A percentile compares a stretch with the other conserved stretches of the same genome.
phyloP scores from a whole-genome alignment of 2,888 invertebrate species.

The Tortrix viridana region DNA sequence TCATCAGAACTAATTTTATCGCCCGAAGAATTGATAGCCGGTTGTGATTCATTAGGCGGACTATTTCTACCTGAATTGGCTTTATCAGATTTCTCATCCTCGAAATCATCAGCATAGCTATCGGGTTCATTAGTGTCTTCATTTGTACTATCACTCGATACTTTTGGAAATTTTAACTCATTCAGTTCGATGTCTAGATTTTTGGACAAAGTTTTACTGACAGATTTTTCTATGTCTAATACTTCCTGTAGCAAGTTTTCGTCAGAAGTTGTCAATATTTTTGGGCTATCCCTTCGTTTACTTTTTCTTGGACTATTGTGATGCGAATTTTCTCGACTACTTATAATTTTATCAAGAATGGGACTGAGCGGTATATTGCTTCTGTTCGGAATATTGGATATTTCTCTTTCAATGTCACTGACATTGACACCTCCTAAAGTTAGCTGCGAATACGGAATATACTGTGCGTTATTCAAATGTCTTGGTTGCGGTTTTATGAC shows the following conservation, averaged over 20 bases:
- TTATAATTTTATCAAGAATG: constrained; percentile 70
- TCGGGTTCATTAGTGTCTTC: constrained; percentile 51
- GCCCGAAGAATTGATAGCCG: constrained; percentile 40
- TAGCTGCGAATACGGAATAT: constrained; percentile 78
- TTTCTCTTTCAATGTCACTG: constrained; percentile 74
- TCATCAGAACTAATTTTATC: constrained; percentile 37
- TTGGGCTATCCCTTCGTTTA: constrained; percentile 49
- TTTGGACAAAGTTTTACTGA: constrained; percentile 63
- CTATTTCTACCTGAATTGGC: constrained; percentile 44
- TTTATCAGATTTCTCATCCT: constrained; percentile 67
- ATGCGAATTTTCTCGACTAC: constrained; percentile 69
- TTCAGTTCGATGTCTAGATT: constrained; percentile 46
- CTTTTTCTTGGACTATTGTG: constrained; percentile 53
- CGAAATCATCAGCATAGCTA: constrained; percentile 78
- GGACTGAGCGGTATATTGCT: constrained; percentile 66
- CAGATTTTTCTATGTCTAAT: constrained; percentile 67
- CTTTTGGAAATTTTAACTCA: constrained; percentile 42
- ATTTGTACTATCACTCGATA: constrained; percentile 45
- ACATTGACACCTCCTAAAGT: constrained; percentile 74
- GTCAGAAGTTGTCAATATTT: constrained; percentile 71
- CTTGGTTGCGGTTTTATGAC: constrained; percentile 34
- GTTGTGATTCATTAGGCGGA: constrained; percentile 29
- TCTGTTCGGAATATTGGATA: constrained; percentile 62
- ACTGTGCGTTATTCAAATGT: constrained; percentile 63
- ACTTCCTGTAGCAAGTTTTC: constrained; percentile 77